Evolutionary conservation across 2,113 vertebrate genomes (phyloP).

Genomic region (Phaethornis superciliosus): DNA sequence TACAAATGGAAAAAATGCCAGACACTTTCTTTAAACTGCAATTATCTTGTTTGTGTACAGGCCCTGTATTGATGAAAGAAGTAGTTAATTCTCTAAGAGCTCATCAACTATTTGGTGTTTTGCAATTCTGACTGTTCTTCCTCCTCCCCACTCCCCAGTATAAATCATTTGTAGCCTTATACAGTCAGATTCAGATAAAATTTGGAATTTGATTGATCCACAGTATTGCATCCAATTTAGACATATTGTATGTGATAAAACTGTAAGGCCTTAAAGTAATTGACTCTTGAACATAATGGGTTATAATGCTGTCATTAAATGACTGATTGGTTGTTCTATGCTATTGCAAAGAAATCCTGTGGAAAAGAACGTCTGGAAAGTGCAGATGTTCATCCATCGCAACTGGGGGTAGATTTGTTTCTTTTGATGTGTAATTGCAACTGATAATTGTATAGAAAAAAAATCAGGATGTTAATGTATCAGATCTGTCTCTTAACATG

Average conservation of each 20-base stretch:
- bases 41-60: constrained; percentile 46
- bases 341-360: constrained; percentile 58
- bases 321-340: constrained; percentile 60
- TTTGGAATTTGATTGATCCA: constrained; percentile 65
- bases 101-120: constrained; percentile 6
- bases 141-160: not conserved
- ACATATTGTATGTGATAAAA: constrained; percentile 66
- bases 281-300: constrained; percentile 69
- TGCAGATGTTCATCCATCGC: constrained; percentile 63
- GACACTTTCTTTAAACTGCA: constrained; percentile 46
- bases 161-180: constrained; percentile 3
- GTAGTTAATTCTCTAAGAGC: constrained; percentile 39
- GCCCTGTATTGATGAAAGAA: constrained; percentile 22
- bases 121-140: constrained; percentile 23
- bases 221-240: constrained; percentile 55
- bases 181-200: constrained; percentile 27
- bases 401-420: constrained; percentile 68
- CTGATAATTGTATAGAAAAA: constrained; percentile 56
- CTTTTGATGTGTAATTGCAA: constrained; percentile 70
- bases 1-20: constrained; percentile 45
- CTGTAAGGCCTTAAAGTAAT: constrained; percentile 63
- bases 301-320: constrained; percentile 68
- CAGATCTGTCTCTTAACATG: not conserved
- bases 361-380: constrained; percentile 56
- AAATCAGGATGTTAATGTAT: constrained; percentile 18